Percentiles rank a stretch among this genome's conserved stretches.
phyloP scores from a whole-genome alignment of 2,113 vertebrate genomes.

The Ptychochromis oligacanthus region DNA sequence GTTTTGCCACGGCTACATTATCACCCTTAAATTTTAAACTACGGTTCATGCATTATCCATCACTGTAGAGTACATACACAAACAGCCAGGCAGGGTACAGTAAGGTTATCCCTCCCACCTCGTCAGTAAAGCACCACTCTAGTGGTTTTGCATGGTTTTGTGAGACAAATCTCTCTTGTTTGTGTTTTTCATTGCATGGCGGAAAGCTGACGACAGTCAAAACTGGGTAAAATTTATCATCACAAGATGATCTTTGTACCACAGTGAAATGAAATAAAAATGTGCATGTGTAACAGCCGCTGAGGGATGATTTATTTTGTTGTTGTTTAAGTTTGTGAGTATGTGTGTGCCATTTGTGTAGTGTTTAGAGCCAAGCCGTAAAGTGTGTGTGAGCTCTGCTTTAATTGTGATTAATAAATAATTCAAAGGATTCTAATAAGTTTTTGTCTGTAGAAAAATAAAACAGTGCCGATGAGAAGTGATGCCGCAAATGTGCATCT shows the following conservation, averaged over 20 bases:
- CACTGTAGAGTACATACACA: conserved; percentile 5
- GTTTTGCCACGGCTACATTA: conserved; percentile 17
- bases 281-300: not conserved
- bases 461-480: not conserved
- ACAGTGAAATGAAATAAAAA: conserved; percentile 3
- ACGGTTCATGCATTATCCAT: conserved; percentile 13
- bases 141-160: not conserved
- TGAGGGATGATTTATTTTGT: not conserved
- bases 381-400: not conserved
- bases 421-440: not conserved
- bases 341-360: not conserved
- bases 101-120: not conserved
- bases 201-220: not conserved
- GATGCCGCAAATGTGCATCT: not conserved
- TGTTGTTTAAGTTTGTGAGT: too few relatives aligned
- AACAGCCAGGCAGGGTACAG: not conserved
- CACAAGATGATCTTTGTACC: not conserved
- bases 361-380: not conserved
- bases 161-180: not conserved
- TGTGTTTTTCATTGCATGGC: not conserved
- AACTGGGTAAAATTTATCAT: not conserved
- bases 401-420: not conserved
- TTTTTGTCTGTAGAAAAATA: not conserved
- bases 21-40: conserved; percentile 27
- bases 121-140: not conserved